Evolutionary conservation across 1,140 invertebrate genomes (phyloP), one percentile per base, ranked within the genome.

Genomic region (Sesamia nonagrioides): DNA sequence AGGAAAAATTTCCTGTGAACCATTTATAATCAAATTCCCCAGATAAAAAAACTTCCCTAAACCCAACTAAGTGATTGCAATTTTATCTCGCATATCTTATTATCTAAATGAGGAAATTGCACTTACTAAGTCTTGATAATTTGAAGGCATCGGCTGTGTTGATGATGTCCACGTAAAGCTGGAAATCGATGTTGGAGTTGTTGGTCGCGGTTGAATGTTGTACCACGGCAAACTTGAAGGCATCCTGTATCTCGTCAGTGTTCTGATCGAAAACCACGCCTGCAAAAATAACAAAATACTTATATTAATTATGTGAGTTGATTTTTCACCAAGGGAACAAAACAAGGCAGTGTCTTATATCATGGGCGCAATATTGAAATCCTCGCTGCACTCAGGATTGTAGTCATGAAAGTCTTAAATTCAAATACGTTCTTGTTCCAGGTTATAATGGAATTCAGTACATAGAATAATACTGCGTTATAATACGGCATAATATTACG

Each of bases 111-210:
- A 21, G 15, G 37, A 42, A 66, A 66, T 18, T 40, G 17, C 17
- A 98, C 98, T 98, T 95, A 98, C 98, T 98, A 63, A 98, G 95
- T 90, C 97, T 96, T 18, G 98, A 98, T 42, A 98, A 96, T 90
- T 98, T 98, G 94, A 98, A 98, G 76, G 98, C 97, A 92, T 99
- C 98, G 37, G 97, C 98, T 13, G 98, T 98, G 91, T 98, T 98
- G 89, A 99, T 98, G 84, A 98, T 97, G 92, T 98, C 97, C 18
- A 98, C 98, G 87, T 97, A 98, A 11, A 97, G 97, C 89, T 98
- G 97, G 35, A 99, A 95, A 91, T 98, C 98, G 83, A 98, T 97
- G 2, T 97, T 94, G 50, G 97, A 96, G 71, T 95, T 96, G n/a
- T 97, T n/a, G n/a, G n/a, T 97, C 40, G 97, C 96, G 87, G 98